Evolutionary conservation across 2,797 vertebrate genomes (phyloP).

Genomic region (Allobates femoralis): DNA sequence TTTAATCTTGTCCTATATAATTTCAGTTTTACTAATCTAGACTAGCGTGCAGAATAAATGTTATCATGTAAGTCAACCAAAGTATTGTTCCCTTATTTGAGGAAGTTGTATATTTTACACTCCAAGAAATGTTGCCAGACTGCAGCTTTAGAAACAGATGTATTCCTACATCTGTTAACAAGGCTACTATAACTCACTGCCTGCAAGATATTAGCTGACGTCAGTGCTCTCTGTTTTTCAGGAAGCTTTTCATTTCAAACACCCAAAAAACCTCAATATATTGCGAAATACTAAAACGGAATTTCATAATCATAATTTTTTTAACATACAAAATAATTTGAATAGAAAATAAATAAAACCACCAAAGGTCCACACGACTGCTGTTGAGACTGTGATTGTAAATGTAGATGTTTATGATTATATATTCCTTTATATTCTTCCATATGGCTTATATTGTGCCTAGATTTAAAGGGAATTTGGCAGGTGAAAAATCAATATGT

Average conservation of each 20-base stretch:
- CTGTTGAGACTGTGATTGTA: too few relatives aligned
- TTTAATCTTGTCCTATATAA: too few relatives aligned
- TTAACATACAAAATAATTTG: background rate
- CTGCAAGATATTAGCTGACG: background rate
- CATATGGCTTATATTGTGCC: too few relatives aligned
- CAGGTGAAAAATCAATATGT: too few relatives aligned
- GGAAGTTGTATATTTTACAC: background rate
- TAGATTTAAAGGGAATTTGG: too few relatives aligned
- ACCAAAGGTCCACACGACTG: background rate
- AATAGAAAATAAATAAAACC: background rate
- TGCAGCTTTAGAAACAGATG: background rate
- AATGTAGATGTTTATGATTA: too few relatives aligned
- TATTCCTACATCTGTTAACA: background rate
- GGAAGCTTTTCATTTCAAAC: background rate
- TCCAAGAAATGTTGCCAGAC: background rate
- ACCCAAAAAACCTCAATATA: background rate
- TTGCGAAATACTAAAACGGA: background rate
- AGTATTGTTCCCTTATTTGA: background rate
- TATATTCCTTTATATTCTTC: too few relatives aligned
- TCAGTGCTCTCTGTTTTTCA: background rate
- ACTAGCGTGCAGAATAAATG: too few relatives aligned
- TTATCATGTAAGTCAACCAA: too few relatives aligned
- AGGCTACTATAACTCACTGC: background rate
- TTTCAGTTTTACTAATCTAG: too few relatives aligned
- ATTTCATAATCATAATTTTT: background rate